A percentile compares a stretch with the other conserved stretches of the same genome.
These are phyloP conservation scores for Lathronympha strigana DNA, from an alignment of 2,888 invertebrate genomes.

Conservation along the genomic window DNA sequence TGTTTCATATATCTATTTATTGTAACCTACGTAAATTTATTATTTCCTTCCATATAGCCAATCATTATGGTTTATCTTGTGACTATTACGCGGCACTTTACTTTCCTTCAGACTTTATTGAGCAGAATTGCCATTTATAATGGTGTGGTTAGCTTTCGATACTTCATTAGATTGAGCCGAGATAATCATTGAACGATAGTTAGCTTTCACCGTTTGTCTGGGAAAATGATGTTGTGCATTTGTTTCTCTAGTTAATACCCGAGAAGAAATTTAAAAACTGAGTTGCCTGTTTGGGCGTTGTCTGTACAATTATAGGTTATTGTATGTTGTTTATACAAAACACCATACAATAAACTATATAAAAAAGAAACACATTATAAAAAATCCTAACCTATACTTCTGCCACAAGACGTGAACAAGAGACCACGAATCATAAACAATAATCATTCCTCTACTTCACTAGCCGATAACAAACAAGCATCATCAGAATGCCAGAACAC, in stretches of 20 bases:
- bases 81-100: conserved; percentile 35
- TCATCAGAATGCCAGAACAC: too few relatives aligned
- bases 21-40: not conserved
- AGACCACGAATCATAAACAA: too few relatives aligned
- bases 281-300: too few relatives aligned
- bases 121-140: conserved; percentile 46
- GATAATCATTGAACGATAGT: conserved; percentile 30
- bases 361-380: too few relatives aligned
- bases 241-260: conserved; percentile 16
- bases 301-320: too few relatives aligned
- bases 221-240: conserved; percentile 18
- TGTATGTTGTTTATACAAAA: too few relatives aligned
- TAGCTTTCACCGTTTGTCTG: conserved; percentile 39
- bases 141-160: conserved; percentile 50
- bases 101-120: conserved; percentile 39
- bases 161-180: conserved; percentile 43
- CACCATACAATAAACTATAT: too few relatives aligned
- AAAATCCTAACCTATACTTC: too few relatives aligned
- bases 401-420: too few relatives aligned
- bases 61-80: conserved; percentile 25
- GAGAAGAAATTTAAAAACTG: not conserved
- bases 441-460: too few relatives aligned
- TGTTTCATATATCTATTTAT: not conserved
- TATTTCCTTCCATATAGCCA: conserved; percentile 1
- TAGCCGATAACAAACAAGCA: too few relatives aligned